A percentile compares a stretch with the other conserved stretches of the same genome.
phyloP scores from a whole-genome alignment of 1,140 invertebrate genomes.

The Luehdorfia chinensis region DNA sequence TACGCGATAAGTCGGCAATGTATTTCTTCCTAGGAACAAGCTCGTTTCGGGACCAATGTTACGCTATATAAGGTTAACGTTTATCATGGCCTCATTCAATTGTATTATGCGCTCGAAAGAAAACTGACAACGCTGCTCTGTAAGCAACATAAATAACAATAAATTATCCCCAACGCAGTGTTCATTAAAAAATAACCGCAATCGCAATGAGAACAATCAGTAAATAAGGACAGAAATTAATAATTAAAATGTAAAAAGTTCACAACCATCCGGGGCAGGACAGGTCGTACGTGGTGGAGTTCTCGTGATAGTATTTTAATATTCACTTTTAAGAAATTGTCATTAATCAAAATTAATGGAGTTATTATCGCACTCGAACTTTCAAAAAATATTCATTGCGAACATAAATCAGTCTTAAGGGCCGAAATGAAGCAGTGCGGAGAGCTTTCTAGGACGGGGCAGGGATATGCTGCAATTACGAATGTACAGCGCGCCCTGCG shows the following conservation, averaged over 20 bases:
- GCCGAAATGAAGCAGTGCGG: conserved; percentile 59
- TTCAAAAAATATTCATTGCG: conserved; percentile 75
- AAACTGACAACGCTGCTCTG: conserved; percentile 7
- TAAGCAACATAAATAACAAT: conserved; percentile 11
- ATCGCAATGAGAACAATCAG: conserved; percentile 53
- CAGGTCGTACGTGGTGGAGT: conserved; percentile 34
- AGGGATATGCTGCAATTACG: conserved; percentile 38
- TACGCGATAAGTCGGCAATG: conserved; percentile 57
- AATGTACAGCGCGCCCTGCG: conserved; percentile 1
- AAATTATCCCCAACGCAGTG: conserved; percentile 10
- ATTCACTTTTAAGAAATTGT: conserved; percentile 73
- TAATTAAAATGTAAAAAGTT: conserved; percentile 63
- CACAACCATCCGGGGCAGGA: conserved; percentile 41
- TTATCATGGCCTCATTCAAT: conserved; percentile 14
- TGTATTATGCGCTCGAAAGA: conserved; percentile 3
- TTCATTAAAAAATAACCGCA: conserved; percentile 29
- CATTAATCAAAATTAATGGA: conserved; percentile 77
- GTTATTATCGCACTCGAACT: conserved; percentile 73
- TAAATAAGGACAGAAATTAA: conserved; percentile 38
- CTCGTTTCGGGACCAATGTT: conserved; percentile 44
- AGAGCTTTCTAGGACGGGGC: conserved; percentile 65
- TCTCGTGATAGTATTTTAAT: conserved; percentile 45
- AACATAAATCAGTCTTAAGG: conserved; percentile 71
- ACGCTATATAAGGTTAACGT: conserved; percentile 11
- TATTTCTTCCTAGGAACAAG: conserved; percentile 45